Evolutionary conservation across 35 echinoderm and acorn worm genomes (phyloP).

Genomic region (Heliocidaris tuberculata): DNA sequence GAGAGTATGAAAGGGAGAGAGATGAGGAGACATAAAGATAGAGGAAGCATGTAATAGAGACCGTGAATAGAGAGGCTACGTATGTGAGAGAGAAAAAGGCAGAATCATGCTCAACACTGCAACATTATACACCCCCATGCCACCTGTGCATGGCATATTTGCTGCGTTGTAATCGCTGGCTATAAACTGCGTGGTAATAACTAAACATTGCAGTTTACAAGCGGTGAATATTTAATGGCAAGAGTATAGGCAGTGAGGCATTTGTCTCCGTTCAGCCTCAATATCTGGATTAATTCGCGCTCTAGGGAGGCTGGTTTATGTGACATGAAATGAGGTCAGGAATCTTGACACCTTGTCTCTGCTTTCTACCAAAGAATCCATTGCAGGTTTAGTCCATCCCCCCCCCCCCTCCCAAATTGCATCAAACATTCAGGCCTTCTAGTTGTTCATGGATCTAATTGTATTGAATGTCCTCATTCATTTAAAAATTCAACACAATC

Average conservation of each 20-base stretch:
- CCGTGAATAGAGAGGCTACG: background rate
- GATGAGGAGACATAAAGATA: background rate
- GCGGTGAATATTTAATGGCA: background rate
- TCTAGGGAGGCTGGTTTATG: background rate
- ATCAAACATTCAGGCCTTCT: background rate
- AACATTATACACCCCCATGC: background rate
- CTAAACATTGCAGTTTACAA: constrained; percentile 4
- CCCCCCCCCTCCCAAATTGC: background rate
- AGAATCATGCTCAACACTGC: background rate
- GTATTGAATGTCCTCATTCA: background rate
- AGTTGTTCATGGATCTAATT: background rate
- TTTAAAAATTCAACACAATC: background rate
- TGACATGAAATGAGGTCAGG: background rate
- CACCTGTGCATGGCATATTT: background rate
- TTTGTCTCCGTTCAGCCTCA: constrained; percentile 1
- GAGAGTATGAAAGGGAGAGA: background rate
- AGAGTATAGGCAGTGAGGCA: background rate
- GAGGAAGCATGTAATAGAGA: background rate
- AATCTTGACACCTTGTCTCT: background rate
- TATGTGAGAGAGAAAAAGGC: background rate
- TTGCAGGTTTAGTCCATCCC: background rate
- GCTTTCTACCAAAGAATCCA: background rate
- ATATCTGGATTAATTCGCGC: background rate
- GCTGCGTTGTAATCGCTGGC: background rate
- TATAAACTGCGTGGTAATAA: background rate